A percentile compares a stretch with the other conserved stretches of the same genome.
Conservation (phyloP, 1,140 invertebrate genomes). For the Leptopilina boulardi region DNA sequence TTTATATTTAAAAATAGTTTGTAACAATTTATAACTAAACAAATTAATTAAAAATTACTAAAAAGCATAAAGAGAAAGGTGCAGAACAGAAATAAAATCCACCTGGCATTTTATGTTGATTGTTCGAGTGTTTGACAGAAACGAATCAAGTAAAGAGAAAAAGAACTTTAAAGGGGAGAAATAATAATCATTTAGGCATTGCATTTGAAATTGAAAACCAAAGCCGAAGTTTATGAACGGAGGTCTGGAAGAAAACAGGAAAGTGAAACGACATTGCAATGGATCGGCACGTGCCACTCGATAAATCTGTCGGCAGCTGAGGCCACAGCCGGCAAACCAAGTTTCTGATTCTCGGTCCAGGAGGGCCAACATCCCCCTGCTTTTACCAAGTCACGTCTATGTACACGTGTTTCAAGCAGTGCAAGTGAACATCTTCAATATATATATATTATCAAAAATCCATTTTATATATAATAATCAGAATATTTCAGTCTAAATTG, state of each 20-base stretch:
- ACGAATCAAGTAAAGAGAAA: background rate
- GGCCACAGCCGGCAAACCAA: conserved; percentile 68
- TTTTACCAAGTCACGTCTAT: conserved; percentile 57
- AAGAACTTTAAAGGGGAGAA: background rate
- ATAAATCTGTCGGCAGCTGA: conserved; percentile 77
- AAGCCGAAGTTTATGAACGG: conserved; percentile 18
- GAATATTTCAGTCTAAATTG: background rate
- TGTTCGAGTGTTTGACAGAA: background rate
- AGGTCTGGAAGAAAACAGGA: conserved; percentile 56
- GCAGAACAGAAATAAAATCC: conserved; percentile 4
- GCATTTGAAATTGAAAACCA: conserved; percentile 22
- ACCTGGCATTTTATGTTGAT: conserved; percentile 19
- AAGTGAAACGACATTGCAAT: conserved; percentile 67
- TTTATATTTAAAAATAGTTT: too few relatives aligned
- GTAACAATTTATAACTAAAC: background rate
- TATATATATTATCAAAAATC: background rate
- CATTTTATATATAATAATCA: background rate
- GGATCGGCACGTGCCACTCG: conserved; percentile 76
- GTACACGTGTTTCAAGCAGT: conserved; percentile 46
- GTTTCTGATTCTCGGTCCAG: conserved; percentile 60
- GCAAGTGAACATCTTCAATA: conserved; percentile 1
- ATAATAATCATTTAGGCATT: conserved; percentile 19
- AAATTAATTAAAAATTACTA: too few relatives aligned
- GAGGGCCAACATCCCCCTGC: conserved; percentile 67
- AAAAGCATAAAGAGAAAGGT: background rate